A percentile compares a stretch with the other conserved stretches of the same genome.
phyloP scores from a whole-genome alignment of 2,113 vertebrate species.

The Hydropotes inermis region DNA sequence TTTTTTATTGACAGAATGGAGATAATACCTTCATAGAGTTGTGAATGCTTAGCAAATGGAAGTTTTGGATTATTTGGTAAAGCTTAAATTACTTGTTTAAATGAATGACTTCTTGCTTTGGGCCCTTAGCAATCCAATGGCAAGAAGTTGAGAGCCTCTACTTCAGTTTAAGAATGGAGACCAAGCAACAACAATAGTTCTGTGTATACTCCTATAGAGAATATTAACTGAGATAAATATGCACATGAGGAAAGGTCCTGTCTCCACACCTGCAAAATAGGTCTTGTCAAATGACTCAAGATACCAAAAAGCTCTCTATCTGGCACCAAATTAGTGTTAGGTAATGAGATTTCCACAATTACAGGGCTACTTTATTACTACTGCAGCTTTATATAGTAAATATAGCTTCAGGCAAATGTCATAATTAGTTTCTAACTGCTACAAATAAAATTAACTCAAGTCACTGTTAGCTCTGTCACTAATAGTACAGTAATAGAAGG shows the following conservation, averaged over 20 bases:
- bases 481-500: neutral
- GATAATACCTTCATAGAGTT: neutral
- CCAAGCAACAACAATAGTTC: neutral
- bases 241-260: neutral
- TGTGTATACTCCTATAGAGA: neutral
- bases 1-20: constrained; percentile 9
- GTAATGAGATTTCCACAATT: constrained; percentile 26
- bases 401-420: neutral
- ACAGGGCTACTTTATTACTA: constrained; percentile 7
- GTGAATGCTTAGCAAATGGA: constrained; percentile 14
- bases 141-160: neutral
- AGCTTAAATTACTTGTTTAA: constrained; percentile 28
- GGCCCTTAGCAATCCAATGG: neutral
- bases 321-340: neutral
- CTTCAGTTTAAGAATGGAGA: neutral
- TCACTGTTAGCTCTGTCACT: neutral
- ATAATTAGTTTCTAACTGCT: constrained; percentile 45
- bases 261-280: neutral
- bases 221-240: neutral
- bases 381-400: constrained; percentile 20
- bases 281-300: neutral
- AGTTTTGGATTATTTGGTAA: constrained; percentile 44
- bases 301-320: neutral
- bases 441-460: constrained; percentile 32
- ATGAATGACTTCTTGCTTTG: neutral